Conservation (phyloP, 1,140 invertebrate species). For the Drosophila watanabei region DNA sequence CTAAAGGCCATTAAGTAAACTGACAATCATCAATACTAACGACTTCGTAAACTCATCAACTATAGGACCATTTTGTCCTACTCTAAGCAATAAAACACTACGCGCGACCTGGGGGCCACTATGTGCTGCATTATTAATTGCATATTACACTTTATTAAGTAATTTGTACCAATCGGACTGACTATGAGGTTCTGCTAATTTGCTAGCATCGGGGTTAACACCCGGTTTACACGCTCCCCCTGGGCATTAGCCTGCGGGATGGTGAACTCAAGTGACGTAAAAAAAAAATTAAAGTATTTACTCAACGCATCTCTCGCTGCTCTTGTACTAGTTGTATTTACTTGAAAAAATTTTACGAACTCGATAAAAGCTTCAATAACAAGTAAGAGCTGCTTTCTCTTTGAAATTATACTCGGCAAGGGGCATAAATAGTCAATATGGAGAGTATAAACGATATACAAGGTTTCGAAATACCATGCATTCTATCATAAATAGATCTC, state of each 20-base stretch:
- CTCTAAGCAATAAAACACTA: not conserved
- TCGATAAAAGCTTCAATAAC: constrained; percentile 24
- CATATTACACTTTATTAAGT: too few species aligned
- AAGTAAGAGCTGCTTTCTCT: constrained; percentile 14
- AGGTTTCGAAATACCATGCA: too few species aligned
- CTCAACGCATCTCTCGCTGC: constrained; percentile 8
- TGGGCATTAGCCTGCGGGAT: constrained; percentile 11
- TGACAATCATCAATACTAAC: too few species aligned
- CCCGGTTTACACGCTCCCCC: not conserved
- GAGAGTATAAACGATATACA: too few species aligned
- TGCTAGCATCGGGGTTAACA: constrained; percentile 4
- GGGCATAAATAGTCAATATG: too few species aligned
- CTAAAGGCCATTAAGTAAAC: too few species aligned
- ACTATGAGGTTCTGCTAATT: constrained; percentile 2
- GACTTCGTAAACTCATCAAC: too few species aligned
- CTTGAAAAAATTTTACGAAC: constrained; percentile 5
- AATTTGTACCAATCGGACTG: too few species aligned
- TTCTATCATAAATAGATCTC: too few species aligned
- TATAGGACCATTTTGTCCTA: not conserved
- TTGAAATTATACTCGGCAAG: too few species aligned
- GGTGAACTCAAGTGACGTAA: constrained; percentile 12
- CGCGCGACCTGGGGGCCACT: not conserved
- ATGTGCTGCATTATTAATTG: not conserved
- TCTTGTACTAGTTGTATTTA: not conserved
- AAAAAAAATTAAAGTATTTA: constrained; percentile 11